Conservation (phyloP, 2,113 vertebrate species). For the Austrofundulus limnaeus region DNA sequence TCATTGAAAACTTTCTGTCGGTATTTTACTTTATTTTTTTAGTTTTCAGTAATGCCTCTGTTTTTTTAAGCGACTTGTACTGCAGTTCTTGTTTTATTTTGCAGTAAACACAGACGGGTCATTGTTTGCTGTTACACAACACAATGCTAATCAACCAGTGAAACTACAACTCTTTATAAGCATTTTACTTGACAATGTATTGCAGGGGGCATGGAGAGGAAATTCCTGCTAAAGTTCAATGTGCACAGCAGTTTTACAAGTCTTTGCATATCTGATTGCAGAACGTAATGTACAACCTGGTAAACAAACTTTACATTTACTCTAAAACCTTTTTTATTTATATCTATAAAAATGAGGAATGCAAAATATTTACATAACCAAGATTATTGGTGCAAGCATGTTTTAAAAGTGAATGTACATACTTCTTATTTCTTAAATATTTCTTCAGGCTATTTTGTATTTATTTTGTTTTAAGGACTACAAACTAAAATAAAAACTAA, state of each 20-base stretch:
- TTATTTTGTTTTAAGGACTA: no score
- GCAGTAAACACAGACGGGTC: slow-evolving; percentile 26
- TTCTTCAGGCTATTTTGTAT: no score
- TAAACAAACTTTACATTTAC: no score
- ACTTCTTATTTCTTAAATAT: no score
- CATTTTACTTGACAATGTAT: slow-evolving; percentile 12
- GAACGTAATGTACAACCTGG: slow-evolving; percentile 17
- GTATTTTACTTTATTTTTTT: background rate
- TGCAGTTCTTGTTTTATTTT: slow-evolving; percentile 10
- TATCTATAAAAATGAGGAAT: no score
- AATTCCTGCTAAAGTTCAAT: slow-evolving; percentile 36
- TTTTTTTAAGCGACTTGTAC: background rate
- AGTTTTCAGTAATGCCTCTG: background rate
- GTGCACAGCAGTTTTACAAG: slow-evolving; percentile 23
- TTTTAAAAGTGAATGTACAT: no score
- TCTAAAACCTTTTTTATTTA: no score
- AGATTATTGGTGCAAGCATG: no score
- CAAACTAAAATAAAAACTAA: no score
- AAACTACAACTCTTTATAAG: slow-evolving; percentile 9
- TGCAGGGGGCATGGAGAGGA: slow-evolving; percentile 17
- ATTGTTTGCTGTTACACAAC: slow-evolving; percentile 14
- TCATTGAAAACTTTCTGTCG: background rate
- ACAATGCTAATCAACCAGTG: background rate
- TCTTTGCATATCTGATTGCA: slow-evolving; percentile 10
- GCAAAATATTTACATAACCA: no score